Conservation (phyloP, 2,888 invertebrate genomes). For the Coleophora flavipennella region DNA sequence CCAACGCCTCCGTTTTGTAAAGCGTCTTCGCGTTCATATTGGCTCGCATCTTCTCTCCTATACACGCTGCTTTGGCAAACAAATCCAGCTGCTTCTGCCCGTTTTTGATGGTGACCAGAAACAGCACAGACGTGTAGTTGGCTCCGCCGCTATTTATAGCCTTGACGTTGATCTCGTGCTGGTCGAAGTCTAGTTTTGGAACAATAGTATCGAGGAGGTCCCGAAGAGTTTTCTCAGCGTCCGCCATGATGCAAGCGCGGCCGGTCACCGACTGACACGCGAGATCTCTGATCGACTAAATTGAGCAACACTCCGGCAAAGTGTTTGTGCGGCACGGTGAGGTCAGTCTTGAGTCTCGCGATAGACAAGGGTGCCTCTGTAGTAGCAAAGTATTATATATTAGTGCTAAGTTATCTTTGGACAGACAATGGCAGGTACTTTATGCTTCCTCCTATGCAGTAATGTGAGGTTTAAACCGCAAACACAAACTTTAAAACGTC, state of each 20-base stretch:
- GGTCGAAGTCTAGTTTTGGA: conserved; percentile 16
- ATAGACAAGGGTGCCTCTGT: neutral
- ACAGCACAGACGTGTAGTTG: conserved; percentile 34
- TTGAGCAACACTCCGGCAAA: neutral
- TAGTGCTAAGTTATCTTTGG: too few relatives aligned
- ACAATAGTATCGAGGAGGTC: conserved; percentile 24
- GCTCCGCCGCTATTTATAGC: conserved; percentile 31
- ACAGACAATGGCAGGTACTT: too few relatives aligned
- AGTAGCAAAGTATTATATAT: too few relatives aligned
- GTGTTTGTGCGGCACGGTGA: neutral
- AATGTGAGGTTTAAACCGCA: too few relatives aligned
- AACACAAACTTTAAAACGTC: too few relatives aligned
- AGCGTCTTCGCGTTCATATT: conserved; percentile 16
- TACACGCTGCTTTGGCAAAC: conserved; percentile 35
- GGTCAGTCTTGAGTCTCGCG: neutral
- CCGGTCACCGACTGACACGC: conserved; percentile 5
- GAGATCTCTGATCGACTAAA: neutral
- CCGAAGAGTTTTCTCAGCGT: conserved; percentile 23
- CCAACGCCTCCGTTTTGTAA: conserved; percentile 22
- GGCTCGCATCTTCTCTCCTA: conserved; percentile 22
- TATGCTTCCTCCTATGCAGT: too few relatives aligned
- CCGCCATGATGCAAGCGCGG: conserved; percentile 20
- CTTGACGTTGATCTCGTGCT: conserved; percentile 18
- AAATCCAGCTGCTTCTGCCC: conserved; percentile 19
- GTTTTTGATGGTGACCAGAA: conserved; percentile 18